These are phyloP conservation scores for Triplophysa tibetana DNA, from an alignment of 2,113 vertebrate species.

Conservation along the genomic window DNA sequence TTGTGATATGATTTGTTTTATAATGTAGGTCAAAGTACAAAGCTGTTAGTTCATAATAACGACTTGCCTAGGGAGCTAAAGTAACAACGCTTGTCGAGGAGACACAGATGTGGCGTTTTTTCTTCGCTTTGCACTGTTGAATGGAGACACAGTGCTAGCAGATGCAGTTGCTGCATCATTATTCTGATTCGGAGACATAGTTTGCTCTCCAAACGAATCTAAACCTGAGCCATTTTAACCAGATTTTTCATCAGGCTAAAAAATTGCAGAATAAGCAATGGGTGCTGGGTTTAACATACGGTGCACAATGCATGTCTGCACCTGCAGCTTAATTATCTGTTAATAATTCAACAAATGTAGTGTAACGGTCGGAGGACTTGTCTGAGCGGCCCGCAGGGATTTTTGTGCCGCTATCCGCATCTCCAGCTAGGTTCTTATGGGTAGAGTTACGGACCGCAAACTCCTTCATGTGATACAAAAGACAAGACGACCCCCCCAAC, in stretches of 20 bases:
- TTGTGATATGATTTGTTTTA: neutral
- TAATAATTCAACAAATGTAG: slow-evolving; percentile 47
- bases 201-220: neutral
- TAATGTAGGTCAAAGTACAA: slow-evolving; percentile 11
- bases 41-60: neutral
- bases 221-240: neutral
- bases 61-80: neutral
- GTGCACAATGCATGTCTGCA: slow-evolving; percentile 30
- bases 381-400: neutral
- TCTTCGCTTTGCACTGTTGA: no score
- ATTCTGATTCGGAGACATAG: neutral
- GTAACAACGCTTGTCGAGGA: neutral
- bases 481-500: neutral
- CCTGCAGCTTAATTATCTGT: slow-evolving; percentile 52
- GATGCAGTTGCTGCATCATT: neutral
- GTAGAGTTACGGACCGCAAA: neutral
- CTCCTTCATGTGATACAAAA: neutral
- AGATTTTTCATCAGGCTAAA: slow-evolving; percentile 15
- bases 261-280: slow-evolving; percentile 40
- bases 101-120: neutral
- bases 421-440: neutral
- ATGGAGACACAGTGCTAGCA: neutral
- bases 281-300: slow-evolving; percentile 12
- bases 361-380: neutral
- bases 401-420: slow-evolving; percentile 5